Conservation (phyloP, 1,140 invertebrate species). For the Papilio xuthus region DNA sequence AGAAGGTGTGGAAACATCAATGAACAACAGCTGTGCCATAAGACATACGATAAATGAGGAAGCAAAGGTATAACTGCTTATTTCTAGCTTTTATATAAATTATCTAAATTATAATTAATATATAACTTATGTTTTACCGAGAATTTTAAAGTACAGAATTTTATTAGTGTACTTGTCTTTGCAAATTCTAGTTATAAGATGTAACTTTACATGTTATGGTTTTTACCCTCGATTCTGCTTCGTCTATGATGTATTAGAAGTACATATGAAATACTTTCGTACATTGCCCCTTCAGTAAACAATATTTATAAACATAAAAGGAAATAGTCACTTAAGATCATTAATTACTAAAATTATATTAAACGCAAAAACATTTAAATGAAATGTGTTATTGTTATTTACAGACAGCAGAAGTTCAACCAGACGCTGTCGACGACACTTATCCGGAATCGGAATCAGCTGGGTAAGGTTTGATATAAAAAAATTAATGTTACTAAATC, state of each 20-base stretch:
- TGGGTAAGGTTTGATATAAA: slow-evolving; percentile 53
- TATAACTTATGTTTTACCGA: too few relatives aligned
- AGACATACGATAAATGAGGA: slow-evolving; percentile 49
- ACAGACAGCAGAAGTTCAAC: slow-evolving; percentile 48
- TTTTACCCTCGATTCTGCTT: too few relatives aligned
- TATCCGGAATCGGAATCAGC: slow-evolving; percentile 70
- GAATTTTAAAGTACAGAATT: too few relatives aligned
- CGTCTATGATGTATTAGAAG: too few relatives aligned
- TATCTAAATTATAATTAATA: neutral
- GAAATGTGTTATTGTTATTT: slow-evolving; percentile 31
- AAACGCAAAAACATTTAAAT: neutral
- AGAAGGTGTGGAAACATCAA: slow-evolving; percentile 64
- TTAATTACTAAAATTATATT: slow-evolving; percentile 2
- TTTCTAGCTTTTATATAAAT: neutral
- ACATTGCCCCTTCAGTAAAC: too few relatives aligned
- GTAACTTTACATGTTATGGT: too few relatives aligned
- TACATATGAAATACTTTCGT: too few relatives aligned
- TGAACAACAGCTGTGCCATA: slow-evolving; percentile 55
- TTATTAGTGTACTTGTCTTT: too few relatives aligned
- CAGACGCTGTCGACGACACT: slow-evolving; percentile 61
- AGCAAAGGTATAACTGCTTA: slow-evolving; percentile 46
- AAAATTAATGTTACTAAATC: neutral
- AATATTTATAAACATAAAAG: neutral
- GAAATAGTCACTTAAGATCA: neutral
- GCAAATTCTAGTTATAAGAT: too few relatives aligned